Evolutionary conservation across 2,888 invertebrate species (phyloP).

Genomic region (Aspidapion aeneum): DNA sequence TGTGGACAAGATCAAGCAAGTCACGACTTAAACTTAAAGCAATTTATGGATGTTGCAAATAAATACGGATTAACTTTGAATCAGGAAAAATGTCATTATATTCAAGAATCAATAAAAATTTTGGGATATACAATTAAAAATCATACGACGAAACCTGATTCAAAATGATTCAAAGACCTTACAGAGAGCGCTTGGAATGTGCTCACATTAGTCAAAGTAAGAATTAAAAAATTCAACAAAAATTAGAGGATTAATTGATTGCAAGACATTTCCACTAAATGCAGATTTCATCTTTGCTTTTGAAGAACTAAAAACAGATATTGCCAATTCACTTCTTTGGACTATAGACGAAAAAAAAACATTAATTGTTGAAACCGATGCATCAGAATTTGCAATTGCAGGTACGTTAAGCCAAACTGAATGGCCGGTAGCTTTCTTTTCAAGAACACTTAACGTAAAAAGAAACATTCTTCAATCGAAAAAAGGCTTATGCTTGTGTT

Average conservation of each 20-base stretch:
- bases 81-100: not conserved
- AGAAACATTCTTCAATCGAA: not conserved
- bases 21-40: not conserved
- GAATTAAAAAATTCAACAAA: not conserved
- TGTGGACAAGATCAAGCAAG: not conserved
- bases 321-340: slow-evolving; percentile 6
- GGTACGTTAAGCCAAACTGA: slow-evolving; percentile 1
- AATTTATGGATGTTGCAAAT: not conserved
- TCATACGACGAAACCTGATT: not conserved
- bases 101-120: not conserved
- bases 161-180: not conserved
- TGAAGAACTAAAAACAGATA: slow-evolving; percentile 9
- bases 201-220: not conserved
- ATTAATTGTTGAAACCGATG: slow-evolving; percentile 9
- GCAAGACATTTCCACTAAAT: not conserved
- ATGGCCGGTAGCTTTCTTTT: slow-evolving; percentile 9
- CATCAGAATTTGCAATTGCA: slow-evolving; percentile 5
- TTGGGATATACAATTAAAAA: not conserved
- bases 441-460: not conserved
- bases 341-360: slow-evolving; percentile 4
- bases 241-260: not conserved
- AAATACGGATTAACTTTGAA: not conserved
- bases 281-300: not conserved
- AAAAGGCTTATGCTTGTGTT: not conserved
- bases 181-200: not conserved